Evolutionary conservation across 2,113 vertebrate genomes (phyloP).

Genomic region (Mormyrus lacerda): DNA sequence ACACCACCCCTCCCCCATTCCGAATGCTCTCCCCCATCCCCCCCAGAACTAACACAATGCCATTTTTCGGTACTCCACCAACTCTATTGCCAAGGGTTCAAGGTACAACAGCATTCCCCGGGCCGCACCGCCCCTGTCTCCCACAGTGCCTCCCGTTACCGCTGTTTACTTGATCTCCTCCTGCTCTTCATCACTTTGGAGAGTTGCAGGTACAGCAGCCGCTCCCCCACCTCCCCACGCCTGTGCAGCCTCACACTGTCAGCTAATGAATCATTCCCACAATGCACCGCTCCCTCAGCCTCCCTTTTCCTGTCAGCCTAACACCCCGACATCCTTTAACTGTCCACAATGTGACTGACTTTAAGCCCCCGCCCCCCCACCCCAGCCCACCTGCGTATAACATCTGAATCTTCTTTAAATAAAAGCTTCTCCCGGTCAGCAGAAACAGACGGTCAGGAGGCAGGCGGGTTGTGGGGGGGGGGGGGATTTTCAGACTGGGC

Average conservation of each 20-base stretch:
- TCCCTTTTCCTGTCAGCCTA: slow-evolving; percentile 2
- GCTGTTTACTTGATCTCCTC: background rate
- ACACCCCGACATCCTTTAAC: background rate
- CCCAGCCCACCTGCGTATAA: background rate
- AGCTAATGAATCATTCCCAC: slow-evolving; percentile 13
- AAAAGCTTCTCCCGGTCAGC: background rate
- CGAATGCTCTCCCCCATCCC: background rate
- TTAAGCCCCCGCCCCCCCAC: background rate
- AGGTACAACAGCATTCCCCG: background rate
- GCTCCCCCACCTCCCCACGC: background rate
- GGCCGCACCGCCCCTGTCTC: background rate
- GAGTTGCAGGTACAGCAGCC: background rate
- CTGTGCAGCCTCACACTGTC: slow-evolving; percentile 14
- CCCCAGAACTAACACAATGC: background rate
- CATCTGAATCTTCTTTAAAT: slow-evolving; percentile 13
- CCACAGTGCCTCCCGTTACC: background rate
- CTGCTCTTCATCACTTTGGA: slow-evolving; percentile 1
- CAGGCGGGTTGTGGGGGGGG: background rate
- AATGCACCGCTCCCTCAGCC: slow-evolving; percentile 8
- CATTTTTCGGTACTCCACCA: background rate
- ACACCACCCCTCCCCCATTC: background rate
- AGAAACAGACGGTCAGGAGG: background rate
- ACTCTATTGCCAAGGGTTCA: background rate
- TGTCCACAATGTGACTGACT: background rate
- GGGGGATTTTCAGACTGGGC: background rate